Evolutionary conservation across 2,797 vertebrate genomes (phyloP).

Genomic region (Gastrophryne carolinensis): DNA sequence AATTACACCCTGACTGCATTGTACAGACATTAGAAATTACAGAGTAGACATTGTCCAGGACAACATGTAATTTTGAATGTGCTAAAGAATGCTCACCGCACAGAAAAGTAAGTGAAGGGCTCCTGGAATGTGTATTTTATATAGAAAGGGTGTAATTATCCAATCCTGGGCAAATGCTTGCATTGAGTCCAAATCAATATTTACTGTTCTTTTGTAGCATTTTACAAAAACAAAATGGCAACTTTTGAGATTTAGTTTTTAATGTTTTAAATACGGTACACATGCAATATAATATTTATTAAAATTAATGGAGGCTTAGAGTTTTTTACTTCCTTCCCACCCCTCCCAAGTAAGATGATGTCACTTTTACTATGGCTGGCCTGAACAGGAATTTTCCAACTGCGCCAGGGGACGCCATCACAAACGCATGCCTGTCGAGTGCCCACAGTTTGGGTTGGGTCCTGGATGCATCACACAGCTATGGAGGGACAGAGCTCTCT

Average conservation of each 20-base stretch:
- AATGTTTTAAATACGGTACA: too few species aligned
- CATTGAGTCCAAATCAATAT: constrained; percentile 85
- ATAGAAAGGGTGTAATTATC: constrained; percentile 90
- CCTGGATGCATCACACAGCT: too few species aligned
- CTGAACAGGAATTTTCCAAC: too few species aligned
- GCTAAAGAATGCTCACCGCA: constrained; percentile 85
- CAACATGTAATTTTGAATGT: constrained; percentile 90
- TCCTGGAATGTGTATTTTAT: constrained; percentile 84
- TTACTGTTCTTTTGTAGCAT: constrained; percentile 81
- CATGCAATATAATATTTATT: too few species aligned
- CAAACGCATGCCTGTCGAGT: too few species aligned
- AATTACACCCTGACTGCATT: constrained; percentile 86
- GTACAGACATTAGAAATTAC: constrained; percentile 88
- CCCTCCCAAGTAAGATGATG: too few species aligned
- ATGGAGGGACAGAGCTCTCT: too few species aligned
- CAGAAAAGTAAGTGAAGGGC: constrained; percentile 82
- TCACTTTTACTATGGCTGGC: too few species aligned
- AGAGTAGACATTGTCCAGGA: constrained; percentile 85
- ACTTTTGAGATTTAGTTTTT: constrained; percentile 2
- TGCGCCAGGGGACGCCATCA: too few species aligned
- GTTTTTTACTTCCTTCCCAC: too few species aligned
- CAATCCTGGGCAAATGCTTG: constrained; percentile 86
- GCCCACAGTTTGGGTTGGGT: too few species aligned
- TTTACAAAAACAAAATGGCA: constrained; percentile 66
- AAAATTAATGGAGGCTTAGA: too few species aligned